Evolutionary conservation across 1,140 invertebrate genomes (phyloP).

Genomic region (Brachionus rotundiformis): DNA sequence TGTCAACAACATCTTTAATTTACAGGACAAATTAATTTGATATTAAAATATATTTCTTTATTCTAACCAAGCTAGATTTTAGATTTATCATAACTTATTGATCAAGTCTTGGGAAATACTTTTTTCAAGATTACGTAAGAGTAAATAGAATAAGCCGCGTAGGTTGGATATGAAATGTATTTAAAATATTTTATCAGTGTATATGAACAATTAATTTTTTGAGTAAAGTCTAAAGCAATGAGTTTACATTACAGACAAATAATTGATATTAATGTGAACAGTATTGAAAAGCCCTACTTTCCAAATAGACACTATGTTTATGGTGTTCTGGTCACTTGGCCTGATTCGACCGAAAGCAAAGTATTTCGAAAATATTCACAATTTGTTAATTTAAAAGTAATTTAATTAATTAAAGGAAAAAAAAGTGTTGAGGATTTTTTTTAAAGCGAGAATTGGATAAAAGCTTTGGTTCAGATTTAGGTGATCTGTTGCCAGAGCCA

Average conservation of each 20-base stretch:
- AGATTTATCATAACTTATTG: not conserved
- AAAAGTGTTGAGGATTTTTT: not conserved
- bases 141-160: not conserved
- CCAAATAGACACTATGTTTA: not conserved
- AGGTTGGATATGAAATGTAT: not conserved
- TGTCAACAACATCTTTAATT: not conserved
- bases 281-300: not conserved
- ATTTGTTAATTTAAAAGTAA: slow-evolving; percentile 1
- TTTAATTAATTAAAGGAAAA: not conserved
- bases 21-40: not conserved
- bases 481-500: not conserved
- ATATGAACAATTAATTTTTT: not conserved
- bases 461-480: not conserved
- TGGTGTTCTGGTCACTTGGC: not conserved
- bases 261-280: not conserved
- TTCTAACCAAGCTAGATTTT: not conserved
- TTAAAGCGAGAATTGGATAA: not conserved
- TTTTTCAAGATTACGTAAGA: not conserved
- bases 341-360: not conserved
- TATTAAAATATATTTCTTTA: not conserved
- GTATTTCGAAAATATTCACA: slow-evolving; percentile 12
- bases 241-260: not conserved
- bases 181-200: not conserved
- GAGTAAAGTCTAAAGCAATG: not conserved
- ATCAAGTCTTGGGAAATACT: not conserved